Conservation (phyloP, 2,888 invertebrate species). For the Busseola fusca region DNA sequence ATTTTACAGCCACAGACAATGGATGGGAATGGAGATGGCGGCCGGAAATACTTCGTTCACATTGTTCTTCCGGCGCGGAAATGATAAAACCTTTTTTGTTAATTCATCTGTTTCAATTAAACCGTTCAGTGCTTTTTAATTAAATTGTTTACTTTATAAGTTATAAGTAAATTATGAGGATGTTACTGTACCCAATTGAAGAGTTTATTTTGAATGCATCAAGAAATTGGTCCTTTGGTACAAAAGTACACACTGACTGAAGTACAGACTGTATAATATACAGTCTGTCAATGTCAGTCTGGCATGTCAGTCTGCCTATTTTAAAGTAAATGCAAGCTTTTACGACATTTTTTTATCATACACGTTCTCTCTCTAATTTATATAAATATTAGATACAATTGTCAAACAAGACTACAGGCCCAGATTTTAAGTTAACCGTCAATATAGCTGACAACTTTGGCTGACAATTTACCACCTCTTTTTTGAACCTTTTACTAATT, state of each 20-base stretch:
- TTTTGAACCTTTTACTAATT: not conserved
- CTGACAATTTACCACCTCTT: too few species aligned
- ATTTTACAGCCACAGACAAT: slow-evolving; percentile 69
- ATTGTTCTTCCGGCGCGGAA: slow-evolving; percentile 61
- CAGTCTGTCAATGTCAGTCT: too few species aligned
- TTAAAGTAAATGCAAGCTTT: not conserved
- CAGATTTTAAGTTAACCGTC: not conserved
- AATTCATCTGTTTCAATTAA: slow-evolving; percentile 54
- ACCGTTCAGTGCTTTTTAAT: slow-evolving; percentile 57
- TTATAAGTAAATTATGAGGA: slow-evolving; percentile 25
- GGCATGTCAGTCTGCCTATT: too few species aligned
- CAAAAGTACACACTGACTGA: too few species aligned
- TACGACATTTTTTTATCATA: not conserved
- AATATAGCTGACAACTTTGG: not conserved
- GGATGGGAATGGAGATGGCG: slow-evolving; percentile 70
- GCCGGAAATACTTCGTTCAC: slow-evolving; percentile 64
- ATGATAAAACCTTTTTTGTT: slow-evolving; percentile 55
- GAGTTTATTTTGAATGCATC: not conserved
- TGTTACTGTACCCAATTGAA: not conserved
- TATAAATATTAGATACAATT: too few species aligned
- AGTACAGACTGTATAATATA: too few species aligned
- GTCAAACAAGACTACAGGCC: not conserved
- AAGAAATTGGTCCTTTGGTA: not conserved
- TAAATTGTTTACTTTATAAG: slow-evolving; percentile 41
- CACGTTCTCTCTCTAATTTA: not conserved